These are phyloP conservation scores for Lasioglossum albipes DNA, from an alignment of 1,140 invertebrate genomes.

Conservation along the genomic window DNA sequence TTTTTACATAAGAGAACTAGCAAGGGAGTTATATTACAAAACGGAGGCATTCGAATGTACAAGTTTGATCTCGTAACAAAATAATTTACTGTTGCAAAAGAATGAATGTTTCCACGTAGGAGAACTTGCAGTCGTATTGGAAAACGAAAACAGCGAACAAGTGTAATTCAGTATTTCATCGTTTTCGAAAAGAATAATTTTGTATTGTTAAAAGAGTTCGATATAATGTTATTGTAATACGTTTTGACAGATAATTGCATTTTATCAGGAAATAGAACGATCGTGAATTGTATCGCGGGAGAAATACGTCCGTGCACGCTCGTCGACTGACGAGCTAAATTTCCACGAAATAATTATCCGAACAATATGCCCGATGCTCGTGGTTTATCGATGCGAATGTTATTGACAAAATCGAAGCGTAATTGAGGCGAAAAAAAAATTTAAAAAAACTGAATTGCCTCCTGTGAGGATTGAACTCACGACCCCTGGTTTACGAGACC, in stretches of 20 bases:
- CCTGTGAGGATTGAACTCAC: conserved; percentile 88
- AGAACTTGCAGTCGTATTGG: not conserved
- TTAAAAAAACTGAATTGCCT: conserved; percentile 74
- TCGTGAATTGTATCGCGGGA: too few species aligned
- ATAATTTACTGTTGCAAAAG: too few species aligned
- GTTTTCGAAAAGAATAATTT: not conserved
- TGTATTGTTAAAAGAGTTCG: not conserved
- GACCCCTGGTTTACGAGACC: conserved; percentile 90
- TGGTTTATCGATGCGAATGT: not conserved
- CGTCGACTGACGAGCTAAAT: not conserved
- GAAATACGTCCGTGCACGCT: too few species aligned
- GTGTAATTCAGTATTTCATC: not conserved
- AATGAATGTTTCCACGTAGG: too few species aligned
- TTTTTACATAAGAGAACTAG: too few species aligned
- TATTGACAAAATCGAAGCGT: not conserved
- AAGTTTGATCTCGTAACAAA: too few species aligned
- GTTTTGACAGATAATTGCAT: not conserved
- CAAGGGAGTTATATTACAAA: too few species aligned
- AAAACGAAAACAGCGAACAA: too few species aligned
- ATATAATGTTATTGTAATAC: not conserved
- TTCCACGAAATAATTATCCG: not conserved
- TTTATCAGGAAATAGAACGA: not conserved
- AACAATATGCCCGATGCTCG: not conserved
- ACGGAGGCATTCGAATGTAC: too few species aligned
- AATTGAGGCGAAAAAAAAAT: not conserved